Evolutionary conservation across 2,113 vertebrate species (phyloP), one percentile per base, ranked within the genome.

Genomic region (Lepisosteus oculatus): DNA sequence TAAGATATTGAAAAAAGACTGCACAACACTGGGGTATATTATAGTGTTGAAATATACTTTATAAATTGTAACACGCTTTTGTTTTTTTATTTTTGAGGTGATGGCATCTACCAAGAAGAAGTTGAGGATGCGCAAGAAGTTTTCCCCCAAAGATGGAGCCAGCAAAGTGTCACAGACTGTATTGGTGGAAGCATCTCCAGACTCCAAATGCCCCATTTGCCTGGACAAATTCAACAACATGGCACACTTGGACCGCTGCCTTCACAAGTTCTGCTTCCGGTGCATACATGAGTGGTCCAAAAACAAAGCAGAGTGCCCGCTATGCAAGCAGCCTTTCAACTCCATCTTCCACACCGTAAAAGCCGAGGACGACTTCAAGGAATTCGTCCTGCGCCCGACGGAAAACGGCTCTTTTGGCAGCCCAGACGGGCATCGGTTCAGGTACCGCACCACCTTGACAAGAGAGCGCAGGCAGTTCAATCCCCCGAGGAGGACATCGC

Each of bases 251-350:
- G 94, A 98, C 79, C 83, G 89, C 56, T 99, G 97, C 79, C 88
- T 95, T 61, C 97, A 99, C 65, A 95, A 93, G 69, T 99, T 99
- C 84, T 99, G 97, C 77, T 99, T 98, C 81, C 89, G 92, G 13
- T 99, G 97, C 81, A 94, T 99, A 69, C 94, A 94, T 0, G 96
- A 99, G 73, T 99, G 96, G 97, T 96, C 96, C 44, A 99, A 97
- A 81, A 99, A 97, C 92, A 99, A 99, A 89, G 95, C 96, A 0
- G 96, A 98, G 71, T 99, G 97, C 65, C 97, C 96, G 0, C 86
- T 99, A 0, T 99, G 97, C 88, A 99, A 99, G 75, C 97, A 98
- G 42, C 94, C 96, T 0, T 99, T 99, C 77, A 88, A 89, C 77
- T 95, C 96, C 17, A 97, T 99, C 72, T 96, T 97, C 80, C 96